Conservation (phyloP, 2,888 invertebrate genomes). For the Himalopsyche kuldschensis region DNA sequence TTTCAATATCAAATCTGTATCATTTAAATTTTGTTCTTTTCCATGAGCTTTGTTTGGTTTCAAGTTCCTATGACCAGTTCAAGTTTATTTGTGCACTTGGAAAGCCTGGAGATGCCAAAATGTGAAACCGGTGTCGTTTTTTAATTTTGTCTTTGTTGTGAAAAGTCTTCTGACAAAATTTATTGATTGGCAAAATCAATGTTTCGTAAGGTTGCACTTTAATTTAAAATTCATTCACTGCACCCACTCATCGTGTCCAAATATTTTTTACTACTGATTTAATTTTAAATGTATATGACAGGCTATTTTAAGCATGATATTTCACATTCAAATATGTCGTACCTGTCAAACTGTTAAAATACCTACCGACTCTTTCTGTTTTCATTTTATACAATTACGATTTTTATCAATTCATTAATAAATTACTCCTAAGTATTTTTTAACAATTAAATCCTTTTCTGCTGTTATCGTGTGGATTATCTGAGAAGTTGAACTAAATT, state of each 20-base stretch:
- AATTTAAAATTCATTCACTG: too few relatives aligned
- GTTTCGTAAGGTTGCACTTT: background rate
- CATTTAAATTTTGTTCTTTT: too few relatives aligned
- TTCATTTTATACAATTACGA: background rate
- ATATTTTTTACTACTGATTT: background rate
- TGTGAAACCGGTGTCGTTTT: too few relatives aligned
- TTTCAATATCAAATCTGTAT: too few relatives aligned
- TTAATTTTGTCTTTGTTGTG: too few relatives aligned
- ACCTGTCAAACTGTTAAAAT: too few relatives aligned
- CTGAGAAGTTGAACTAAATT: background rate
- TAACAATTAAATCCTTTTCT: background rate
- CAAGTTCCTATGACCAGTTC: too few relatives aligned
- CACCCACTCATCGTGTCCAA: background rate
- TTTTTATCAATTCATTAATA: background rate
- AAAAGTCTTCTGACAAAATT: background rate
- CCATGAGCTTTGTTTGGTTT: too few relatives aligned
- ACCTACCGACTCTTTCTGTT: too few relatives aligned
- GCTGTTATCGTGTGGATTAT: background rate
- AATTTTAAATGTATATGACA: background rate
- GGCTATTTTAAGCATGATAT: background rate
- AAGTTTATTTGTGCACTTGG: too few relatives aligned
- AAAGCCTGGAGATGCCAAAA: too few relatives aligned
- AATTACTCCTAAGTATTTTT: background rate
- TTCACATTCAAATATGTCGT: background rate
- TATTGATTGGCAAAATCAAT: background rate